These are phyloP conservation scores for Cerastis leucographa DNA, from an alignment of 2,888 invertebrate genomes.

Conservation along the genomic window DNA sequence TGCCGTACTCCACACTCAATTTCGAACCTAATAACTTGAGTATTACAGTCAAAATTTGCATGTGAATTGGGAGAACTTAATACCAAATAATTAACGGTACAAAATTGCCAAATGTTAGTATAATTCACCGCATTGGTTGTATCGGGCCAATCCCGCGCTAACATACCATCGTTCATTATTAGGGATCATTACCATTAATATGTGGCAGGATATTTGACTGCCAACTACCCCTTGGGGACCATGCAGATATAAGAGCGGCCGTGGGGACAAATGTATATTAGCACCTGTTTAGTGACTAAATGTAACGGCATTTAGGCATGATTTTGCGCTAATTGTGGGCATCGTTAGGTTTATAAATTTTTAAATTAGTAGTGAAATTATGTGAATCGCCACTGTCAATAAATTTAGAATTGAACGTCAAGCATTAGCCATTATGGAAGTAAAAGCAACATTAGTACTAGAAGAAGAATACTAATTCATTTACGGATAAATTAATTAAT, in stretches of 20 bases:
- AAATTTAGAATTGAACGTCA: neutral
- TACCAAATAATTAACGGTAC: constrained; percentile 64
- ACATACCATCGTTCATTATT: constrained; percentile 55
- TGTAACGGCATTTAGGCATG: neutral
- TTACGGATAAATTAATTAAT: too few relatives aligned
- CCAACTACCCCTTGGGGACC: constrained; percentile 57
- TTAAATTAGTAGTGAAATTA: neutral
- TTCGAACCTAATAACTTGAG: constrained; percentile 52
- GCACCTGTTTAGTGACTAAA: constrained; percentile 28
- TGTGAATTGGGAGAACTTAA: constrained; percentile 44
- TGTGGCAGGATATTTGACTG: constrained; percentile 59
- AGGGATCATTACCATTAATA: constrained; percentile 60
- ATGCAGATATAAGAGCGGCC: constrained; percentile 24
- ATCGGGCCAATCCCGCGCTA: constrained; percentile 57
- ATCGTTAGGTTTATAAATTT: neutral
- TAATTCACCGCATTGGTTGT: constrained; percentile 65
- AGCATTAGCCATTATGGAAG: neutral
- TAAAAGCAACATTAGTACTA: neutral
- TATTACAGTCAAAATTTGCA: constrained; percentile 49
- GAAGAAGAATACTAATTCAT: neutral
- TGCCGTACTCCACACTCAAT: constrained; percentile 41
- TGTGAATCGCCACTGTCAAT: neutral
- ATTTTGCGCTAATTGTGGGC: constrained; percentile 5
- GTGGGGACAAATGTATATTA: constrained; percentile 34
- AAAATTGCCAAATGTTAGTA: constrained; percentile 64